Conservation (phyloP, 2,797 vertebrate species). For the Notoglanidium macrostoma region DNA sequence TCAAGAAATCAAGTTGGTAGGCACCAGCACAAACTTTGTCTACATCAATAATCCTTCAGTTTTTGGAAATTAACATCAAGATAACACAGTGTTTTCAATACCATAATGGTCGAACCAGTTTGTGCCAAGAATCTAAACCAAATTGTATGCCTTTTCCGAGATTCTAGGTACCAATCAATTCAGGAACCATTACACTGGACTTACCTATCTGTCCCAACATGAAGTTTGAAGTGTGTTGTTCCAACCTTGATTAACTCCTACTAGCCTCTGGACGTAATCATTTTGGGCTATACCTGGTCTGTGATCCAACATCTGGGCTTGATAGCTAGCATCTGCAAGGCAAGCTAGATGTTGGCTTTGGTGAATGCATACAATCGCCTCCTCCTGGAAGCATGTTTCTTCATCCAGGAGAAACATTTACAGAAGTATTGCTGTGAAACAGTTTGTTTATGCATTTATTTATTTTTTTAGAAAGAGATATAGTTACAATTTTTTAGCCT, state of each 20-base stretch:
- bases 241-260: neutral
- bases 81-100: neutral
- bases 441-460: too few species aligned
- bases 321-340: neutral
- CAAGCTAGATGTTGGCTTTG: neutral
- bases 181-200: neutral
- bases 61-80: neutral
- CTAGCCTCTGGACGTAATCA: neutral
- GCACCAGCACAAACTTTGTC: constrained; percentile 20
- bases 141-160: neutral
- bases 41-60: constrained; percentile 1
- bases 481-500: neutral
- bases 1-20: neutral
- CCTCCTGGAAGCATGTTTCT: neutral
- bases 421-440: neutral
- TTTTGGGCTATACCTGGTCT: neutral
- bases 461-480: neutral
- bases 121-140: neutral
- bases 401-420: neutral
- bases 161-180: neutral
- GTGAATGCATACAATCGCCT: too few species aligned
- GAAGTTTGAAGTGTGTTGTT: neutral
- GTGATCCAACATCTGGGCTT: neutral
- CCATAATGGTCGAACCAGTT: neutral
- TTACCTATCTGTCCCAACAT: neutral